phyloP scores from a whole-genome alignment of 2,888 invertebrate species.

The Allophyes oxyacanthae region DNA sequence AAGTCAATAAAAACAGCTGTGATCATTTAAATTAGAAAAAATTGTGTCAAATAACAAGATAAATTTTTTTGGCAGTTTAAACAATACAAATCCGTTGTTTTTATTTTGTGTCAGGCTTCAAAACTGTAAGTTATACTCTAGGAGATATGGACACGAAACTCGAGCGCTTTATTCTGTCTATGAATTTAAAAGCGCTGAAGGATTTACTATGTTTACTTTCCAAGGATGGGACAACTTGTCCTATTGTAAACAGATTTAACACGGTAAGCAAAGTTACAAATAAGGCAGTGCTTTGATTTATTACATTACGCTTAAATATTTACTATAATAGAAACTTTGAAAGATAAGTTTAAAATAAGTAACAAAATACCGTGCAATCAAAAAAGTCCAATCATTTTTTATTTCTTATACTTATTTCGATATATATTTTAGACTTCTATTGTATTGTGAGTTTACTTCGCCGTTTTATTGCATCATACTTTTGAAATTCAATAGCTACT shows the following conservation, averaged over 20 bases:
- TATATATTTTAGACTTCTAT: constrained; percentile 61
- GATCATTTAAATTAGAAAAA: too few relatives aligned
- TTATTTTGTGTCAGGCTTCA: constrained; percentile 25
- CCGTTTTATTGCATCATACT: constrained; percentile 64
- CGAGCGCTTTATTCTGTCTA: constrained; percentile 41
- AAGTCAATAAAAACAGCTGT: too few relatives aligned
- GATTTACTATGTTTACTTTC: constrained; percentile 49
- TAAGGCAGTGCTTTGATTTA: constrained; percentile 37
- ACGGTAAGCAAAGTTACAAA: constrained; percentile 33
- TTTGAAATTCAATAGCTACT: constrained; percentile 67
- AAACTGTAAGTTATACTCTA: constrained; percentile 45
- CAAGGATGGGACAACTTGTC: constrained; percentile 37
- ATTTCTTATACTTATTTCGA: constrained; percentile 42
- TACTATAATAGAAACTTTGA: constrained; percentile 7
- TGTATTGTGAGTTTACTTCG: constrained; percentile 63
- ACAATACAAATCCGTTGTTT: constrained; percentile 4
- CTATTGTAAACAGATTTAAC: constrained; percentile 45
- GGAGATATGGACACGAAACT: constrained; percentile 42
- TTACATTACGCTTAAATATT: too few relatives aligned
- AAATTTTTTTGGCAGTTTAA: too few relatives aligned
- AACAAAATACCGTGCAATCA: constrained; percentile 36
- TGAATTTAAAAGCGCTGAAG: constrained; percentile 50
- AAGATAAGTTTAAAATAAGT: constrained; percentile 11
- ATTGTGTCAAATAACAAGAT: too few relatives aligned
- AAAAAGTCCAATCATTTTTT: constrained; percentile 44